phyloP scores from a whole-genome alignment of 2,113 vertebrate genomes.

The Neolamprologus hecqui region DNA sequence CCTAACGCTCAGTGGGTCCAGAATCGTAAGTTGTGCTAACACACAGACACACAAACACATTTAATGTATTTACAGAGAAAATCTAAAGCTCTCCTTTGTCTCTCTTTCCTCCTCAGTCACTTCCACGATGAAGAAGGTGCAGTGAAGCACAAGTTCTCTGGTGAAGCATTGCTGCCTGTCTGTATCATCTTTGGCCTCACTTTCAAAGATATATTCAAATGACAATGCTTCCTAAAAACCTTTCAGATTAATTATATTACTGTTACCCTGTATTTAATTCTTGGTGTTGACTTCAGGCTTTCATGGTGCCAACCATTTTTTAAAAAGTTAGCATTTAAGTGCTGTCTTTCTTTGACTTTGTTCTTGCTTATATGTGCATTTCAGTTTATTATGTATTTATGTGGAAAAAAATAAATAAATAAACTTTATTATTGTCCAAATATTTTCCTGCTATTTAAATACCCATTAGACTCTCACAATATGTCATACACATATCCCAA shows the following conservation, averaged over 20 bases:
- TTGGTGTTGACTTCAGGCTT: background rate
- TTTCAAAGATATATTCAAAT: background rate
- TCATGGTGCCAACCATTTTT: background rate
- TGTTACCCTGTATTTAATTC: background rate
- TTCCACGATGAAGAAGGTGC: background rate
- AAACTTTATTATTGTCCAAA: background rate
- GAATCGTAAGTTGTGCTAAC: background rate
- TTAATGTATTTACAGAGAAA: background rate
- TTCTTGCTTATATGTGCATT: background rate
- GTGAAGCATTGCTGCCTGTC: background rate
- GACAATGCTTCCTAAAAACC: background rate
- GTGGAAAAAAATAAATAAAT: background rate
- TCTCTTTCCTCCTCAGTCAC: background rate
- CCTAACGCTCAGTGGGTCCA: background rate
- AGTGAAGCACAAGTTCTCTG: background rate
- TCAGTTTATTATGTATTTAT: background rate
- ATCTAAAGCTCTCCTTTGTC: background rate
- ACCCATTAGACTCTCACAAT: background rate
- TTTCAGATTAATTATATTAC: background rate
- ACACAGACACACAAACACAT: background rate
- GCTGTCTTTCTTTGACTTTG: background rate
- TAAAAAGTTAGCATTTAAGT: accelerated
- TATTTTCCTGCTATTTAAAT: background rate
- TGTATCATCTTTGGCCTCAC: background rate
- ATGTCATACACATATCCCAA: background rate